A percentile compares a stretch with the other conserved stretches of the same genome.
Conservation (phyloP, 1,140 invertebrate genomes). For the Heliconius melpomene region DNA sequence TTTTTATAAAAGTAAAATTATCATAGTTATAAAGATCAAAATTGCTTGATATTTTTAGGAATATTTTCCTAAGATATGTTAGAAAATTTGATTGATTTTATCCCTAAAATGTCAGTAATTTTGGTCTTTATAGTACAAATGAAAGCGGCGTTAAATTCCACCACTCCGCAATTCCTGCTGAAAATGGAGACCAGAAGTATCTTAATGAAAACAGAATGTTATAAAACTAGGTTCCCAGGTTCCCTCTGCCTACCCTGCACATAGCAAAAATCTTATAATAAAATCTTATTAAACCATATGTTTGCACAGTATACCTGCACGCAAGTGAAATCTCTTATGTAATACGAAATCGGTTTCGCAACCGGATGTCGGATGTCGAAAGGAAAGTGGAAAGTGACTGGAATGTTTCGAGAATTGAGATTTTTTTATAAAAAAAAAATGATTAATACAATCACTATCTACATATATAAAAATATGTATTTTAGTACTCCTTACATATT, state of each 20-base stretch:
- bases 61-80: not conserved
- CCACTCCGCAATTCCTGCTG: too few species aligned
- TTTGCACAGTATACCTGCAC: not conserved
- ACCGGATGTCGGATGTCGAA: slow-evolving; percentile 49
- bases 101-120: too few species aligned
- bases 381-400: slow-evolving; percentile 58
- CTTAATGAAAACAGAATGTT: too few species aligned
- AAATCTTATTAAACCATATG: not conserved
- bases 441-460: too few species aligned
- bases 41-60: not conserved
- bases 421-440: not conserved
- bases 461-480: too few species aligned
- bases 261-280: not conserved
- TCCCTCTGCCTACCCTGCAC: too few species aligned
- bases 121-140: not conserved
- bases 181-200: not conserved
- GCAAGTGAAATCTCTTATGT: slow-evolving; percentile 40
- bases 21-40: not conserved
- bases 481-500: too few species aligned
- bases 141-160: too few species aligned
- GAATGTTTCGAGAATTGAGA: slow-evolving; percentile 11
- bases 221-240: not conserved
- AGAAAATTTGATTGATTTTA: not conserved
- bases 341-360: slow-evolving; percentile 49
- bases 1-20: not conserved